These are phyloP conservation scores for Anagyrus pseudococci DNA, from an alignment of 2,888 invertebrate species.

Conservation along the genomic window DNA sequence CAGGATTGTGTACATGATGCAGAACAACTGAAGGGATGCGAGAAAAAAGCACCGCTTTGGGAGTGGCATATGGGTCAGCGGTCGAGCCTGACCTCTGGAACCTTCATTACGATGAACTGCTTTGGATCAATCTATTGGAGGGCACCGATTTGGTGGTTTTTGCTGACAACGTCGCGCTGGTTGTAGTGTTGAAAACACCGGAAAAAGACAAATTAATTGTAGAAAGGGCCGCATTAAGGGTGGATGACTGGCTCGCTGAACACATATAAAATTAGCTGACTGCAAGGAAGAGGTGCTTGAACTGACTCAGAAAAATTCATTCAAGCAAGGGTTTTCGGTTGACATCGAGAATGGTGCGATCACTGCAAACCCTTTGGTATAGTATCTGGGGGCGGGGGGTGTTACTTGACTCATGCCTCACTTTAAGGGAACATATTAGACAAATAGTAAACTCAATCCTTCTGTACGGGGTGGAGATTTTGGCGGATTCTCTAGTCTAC, in stretches of 20 bases:
- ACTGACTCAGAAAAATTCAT: background rate
- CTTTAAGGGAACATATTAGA: background rate
- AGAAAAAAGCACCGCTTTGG: background rate
- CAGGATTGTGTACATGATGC: background rate
- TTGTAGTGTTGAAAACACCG: background rate
- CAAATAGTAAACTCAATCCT: background rate
- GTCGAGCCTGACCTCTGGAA: background rate
- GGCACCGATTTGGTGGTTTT: background rate
- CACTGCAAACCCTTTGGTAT: background rate
- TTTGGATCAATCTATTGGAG: background rate
- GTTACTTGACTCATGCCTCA: background rate
- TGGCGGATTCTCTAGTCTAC: no score
- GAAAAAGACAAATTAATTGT: background rate
- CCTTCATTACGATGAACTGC: background rate
- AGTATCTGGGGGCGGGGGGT: background rate
- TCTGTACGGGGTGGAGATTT: background rate
- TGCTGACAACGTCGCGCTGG: background rate
- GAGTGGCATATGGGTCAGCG: background rate
- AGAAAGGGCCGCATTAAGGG: background rate
- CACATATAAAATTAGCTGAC: background rate
- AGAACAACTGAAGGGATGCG: background rate
- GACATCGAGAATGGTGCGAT: background rate
- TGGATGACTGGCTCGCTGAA: background rate
- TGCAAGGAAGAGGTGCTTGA: background rate
- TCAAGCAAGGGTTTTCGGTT: background rate